phyloP scores from a whole-genome alignment of 2,888 invertebrate species.

The Ametastegia equiseti region DNA sequence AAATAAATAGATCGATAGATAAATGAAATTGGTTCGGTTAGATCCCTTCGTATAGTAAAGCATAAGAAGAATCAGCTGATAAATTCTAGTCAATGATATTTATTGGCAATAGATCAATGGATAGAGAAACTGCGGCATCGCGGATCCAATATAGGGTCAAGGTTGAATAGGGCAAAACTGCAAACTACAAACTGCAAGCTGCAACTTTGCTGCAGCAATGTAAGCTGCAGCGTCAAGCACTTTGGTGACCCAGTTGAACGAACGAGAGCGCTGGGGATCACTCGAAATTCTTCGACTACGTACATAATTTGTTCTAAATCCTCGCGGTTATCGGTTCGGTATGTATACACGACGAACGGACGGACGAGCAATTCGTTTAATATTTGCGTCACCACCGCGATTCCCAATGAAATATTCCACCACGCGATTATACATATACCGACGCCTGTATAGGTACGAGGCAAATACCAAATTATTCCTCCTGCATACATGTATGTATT shows the following conservation, averaged over 20 bases:
- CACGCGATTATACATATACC: background rate
- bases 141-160: constrained; percentile 28
- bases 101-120: constrained; percentile 31
- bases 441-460: background rate
- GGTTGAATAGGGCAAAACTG: constrained; percentile 35
- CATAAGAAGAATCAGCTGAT: constrained; percentile 1
- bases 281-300: constrained; percentile 10
- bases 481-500: background rate
- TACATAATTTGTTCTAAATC: constrained; percentile 43
- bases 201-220: constrained; percentile 12
- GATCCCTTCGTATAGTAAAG: too few relatives aligned
- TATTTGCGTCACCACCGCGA: constrained; percentile 24
- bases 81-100: constrained; percentile 6
- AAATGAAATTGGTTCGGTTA: too few relatives aligned
- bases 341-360: too few relatives aligned
- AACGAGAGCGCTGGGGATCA: background rate
- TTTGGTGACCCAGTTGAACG: constrained; percentile 41
- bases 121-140: background rate
- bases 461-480: too few relatives aligned
- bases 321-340: constrained; percentile 31
- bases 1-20: too few relatives aligned
- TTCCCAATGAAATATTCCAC: background rate
- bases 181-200: constrained; percentile 7
- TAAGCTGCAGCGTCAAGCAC: constrained; percentile 18
- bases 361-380: constrained; percentile 23